A percentile compares a stretch with the other conserved stretches of the same genome.
These are phyloP conservation scores for Trachelus tabidus DNA, from an alignment of 2,888 invertebrate genomes.

Conservation along the genomic window DNA sequence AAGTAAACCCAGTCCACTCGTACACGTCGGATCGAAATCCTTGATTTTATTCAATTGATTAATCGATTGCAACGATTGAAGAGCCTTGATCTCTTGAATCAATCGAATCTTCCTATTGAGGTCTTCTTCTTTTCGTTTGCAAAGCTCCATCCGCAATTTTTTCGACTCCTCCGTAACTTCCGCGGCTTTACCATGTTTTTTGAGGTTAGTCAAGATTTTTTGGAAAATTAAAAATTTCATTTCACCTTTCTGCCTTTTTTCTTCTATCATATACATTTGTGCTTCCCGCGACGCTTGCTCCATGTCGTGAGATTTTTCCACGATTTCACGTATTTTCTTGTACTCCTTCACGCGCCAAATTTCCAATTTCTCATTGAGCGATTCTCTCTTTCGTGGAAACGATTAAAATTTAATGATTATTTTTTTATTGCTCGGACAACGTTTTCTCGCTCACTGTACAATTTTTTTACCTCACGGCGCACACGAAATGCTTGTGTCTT, in stretches of 20 bases:
- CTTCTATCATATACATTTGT: conserved; percentile 26
- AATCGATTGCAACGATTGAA: conserved; percentile 59
- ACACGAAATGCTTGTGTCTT: conserved; percentile 11
- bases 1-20: conserved; percentile 70
- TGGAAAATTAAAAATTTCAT: neutral
- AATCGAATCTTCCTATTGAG: conserved; percentile 59
- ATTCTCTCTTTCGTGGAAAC: conserved; percentile 23
- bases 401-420: neutral
- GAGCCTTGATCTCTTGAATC: conserved; percentile 63
- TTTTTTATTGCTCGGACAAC: too few species aligned
- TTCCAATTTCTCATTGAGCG: conserved; percentile 31
- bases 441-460: neutral
- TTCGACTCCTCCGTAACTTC: conserved; percentile 34
- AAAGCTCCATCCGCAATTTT: conserved; percentile 22
- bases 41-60: neutral
- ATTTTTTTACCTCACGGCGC: conserved; percentile 6
- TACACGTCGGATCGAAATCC: conserved; percentile 72
- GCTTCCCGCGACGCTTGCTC: conserved; percentile 31
- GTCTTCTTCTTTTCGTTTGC: conserved; percentile 57
- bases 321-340: conserved; percentile 25
- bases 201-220: too few species aligned
- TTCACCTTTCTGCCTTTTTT: conserved; percentile 37
- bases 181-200: conserved; percentile 24
- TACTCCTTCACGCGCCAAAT: conserved; percentile 22
- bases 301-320: conserved; percentile 30